Base-by-base conservation (phyloP, 2,113 vertebrate genomes). In the Lonchura striata region DNA sequence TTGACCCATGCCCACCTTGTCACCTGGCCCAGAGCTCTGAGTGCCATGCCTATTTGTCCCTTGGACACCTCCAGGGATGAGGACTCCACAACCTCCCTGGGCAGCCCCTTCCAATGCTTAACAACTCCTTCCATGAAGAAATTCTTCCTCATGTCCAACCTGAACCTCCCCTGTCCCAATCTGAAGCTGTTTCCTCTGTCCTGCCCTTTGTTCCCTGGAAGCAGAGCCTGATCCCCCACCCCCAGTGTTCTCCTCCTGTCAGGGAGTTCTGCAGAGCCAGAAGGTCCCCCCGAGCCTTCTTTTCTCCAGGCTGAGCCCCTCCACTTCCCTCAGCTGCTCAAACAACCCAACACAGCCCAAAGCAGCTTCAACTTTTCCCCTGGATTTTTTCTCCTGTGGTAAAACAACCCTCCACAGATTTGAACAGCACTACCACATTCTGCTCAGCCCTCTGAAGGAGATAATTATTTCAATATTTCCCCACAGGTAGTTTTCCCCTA, bases 141-240 rank as follows among this genome's bases (percentile, higher is more conserved):
- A 56, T 49, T 70, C 25, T 10, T 56, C 35, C n/a, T 47, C 0
- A 20, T 49, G 8, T 37, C 31, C 71, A 70, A 9, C 30, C 30
- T 28, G 18, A 63, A 49, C 35, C 13, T 44, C 23, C 3, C 18
- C 9, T 56, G 42, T 35, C 9, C 28, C 4, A 11, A 2, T 3
- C 10, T 33, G 42, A 24, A 42, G 49, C 5, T 0, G 0, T 37
- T 56, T 56, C 35, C 41, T 49, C 27, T 3, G 1, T 65, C 50
- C 35, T 41, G 42, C 24, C 28, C 13, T 4, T 47, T 28, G 19
- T 44, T 42, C 19, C 31, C 35, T 24, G 22, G 69, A 1, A 70
- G 31, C 50, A 83, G 64, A 63, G 27, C 8, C 49, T 3, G 22
- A 63, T 4, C 10, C 37, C 7, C 10, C 7, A 6, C 5, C 23